Evolutionary conservation across 2,888 invertebrate species (phyloP), one percentile per base, ranked within the genome.

Genomic region (Stratiomys singularior): DNA sequence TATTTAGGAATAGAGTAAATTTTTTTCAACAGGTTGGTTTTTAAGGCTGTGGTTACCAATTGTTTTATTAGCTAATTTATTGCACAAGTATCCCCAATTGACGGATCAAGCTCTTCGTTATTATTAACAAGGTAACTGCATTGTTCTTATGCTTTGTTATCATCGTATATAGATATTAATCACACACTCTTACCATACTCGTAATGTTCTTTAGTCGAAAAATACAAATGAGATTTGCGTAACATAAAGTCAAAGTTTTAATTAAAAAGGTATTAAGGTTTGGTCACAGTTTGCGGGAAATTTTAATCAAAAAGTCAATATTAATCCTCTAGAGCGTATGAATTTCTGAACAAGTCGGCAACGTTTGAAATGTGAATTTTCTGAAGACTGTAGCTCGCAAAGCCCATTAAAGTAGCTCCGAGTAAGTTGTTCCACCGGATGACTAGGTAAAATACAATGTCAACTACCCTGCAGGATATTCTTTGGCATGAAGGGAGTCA

Each of bases 291-390:
- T 52, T 52, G 18, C 15, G 15, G 52, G 15, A 52, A 52, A 52
- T 52, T 18, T 52, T 52, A 52, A 52, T 52, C 52, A 52, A 15
- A 52, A 52, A 52, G 52, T 52, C 52, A 52, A 52, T 52, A 52
- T 52, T 52, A 52, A 52, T 52, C 52, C 18, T 52, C 52, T 52
- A 13, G 52, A 52, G 52, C 52, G 52, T 52, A 18, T 15, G 52
- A 13, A 52, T 52, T 52, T 52, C 18, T 15, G 4, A 13, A 5
- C 4, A 18, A 52, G 18, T 52, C n/a, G 52, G 52, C 52, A 52
- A 52, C 4, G 7, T 52, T 52, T 52, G 3, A 52, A 52, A 52
- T 52, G 4, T n/a, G 52, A n/a, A 5, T 52, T 13, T 52, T 13
- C n/a, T 15, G 15, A 13, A n/a, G 3, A 9, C 9, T n/a, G 52